Conservation (phyloP, 37 sponge, comb jelly and placozoan species). For the Crambe crambe region DNA sequence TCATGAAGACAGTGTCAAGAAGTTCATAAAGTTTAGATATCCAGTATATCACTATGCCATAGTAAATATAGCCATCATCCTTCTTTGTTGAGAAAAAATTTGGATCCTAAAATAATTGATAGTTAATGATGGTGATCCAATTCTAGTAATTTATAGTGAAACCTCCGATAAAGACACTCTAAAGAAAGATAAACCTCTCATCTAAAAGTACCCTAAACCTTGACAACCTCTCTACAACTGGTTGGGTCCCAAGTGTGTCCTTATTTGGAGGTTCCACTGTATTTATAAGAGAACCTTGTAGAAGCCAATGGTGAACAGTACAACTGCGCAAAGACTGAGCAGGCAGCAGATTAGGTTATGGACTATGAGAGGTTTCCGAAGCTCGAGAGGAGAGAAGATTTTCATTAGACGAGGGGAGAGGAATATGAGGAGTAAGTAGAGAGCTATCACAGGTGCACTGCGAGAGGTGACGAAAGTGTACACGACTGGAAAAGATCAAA, state of each 20-base stretch:
- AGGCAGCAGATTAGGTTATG: conserved; percentile 70
- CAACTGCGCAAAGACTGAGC: conserved; percentile 34
- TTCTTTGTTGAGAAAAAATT: conserved; percentile 20
- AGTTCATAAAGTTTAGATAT: conserved; percentile 84
- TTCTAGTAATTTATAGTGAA: too few species aligned
- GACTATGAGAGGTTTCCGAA: conserved; percentile 40
- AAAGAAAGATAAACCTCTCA: too few species aligned
- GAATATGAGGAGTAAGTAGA: conserved; percentile 46
- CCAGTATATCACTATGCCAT: conserved; percentile 71
- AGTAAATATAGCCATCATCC: conserved; percentile 11
- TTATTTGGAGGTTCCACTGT: too few species aligned
- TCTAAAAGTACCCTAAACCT: too few species aligned
- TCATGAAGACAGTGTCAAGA: conserved; percentile 87
- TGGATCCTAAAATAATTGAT: neutral
- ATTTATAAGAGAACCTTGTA: too few species aligned
- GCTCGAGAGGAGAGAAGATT: conserved; percentile 40
- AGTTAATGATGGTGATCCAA: too few species aligned
- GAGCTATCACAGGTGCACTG: conserved; percentile 56
- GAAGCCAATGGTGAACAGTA: conserved; percentile 26
- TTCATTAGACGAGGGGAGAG: conserved; percentile 24
- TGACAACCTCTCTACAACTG: too few species aligned
- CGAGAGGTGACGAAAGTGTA: conserved; percentile 16
- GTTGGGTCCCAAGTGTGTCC: too few species aligned
- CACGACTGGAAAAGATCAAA: conserved; percentile 7
- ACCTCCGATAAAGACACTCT: too few species aligned